Conservation (phyloP, 2,797 vertebrate species). For the Aselliscus stoliczkanus region DNA sequence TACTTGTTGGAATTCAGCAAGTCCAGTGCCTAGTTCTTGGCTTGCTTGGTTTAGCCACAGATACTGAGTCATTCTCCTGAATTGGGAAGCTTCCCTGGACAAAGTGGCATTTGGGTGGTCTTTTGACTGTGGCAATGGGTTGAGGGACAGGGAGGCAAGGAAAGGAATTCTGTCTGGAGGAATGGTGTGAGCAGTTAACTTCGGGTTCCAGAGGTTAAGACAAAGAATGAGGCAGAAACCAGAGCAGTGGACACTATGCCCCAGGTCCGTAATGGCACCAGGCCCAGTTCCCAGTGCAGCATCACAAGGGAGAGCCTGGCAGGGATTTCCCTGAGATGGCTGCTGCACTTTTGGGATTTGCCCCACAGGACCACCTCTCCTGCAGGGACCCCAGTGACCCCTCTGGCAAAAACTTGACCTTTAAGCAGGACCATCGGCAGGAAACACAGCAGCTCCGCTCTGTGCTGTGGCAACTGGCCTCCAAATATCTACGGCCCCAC, state of each 20-base stretch:
- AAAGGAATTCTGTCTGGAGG: neutral
- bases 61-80: neutral
- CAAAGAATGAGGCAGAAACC: neutral
- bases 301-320: neutral
- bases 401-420: conserved; percentile 83
- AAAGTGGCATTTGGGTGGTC: neutral
- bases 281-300: neutral
- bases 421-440: conserved; percentile 88
- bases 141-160: neutral
- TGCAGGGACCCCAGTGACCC: conserved; percentile 71
- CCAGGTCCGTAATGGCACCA: neutral
- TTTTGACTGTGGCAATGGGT: neutral
- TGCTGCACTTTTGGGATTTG: conserved; percentile 3
- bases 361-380: conserved; percentile 80
- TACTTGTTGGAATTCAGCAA: neutral
- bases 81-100: neutral
- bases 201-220: neutral
- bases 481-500: conserved; percentile 84
- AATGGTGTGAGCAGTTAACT: neutral
- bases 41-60: neutral
- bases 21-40: neutral
- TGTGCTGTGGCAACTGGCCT: conserved; percentile 90
- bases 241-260: too few species aligned
- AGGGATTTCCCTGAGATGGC: neutral
- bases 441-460: conserved; percentile 91